These are phyloP conservation scores for Ophiothrix spiculata DNA, from an alignment of 35 echinoderm and acorn worm species.

Conservation along the genomic window DNA sequence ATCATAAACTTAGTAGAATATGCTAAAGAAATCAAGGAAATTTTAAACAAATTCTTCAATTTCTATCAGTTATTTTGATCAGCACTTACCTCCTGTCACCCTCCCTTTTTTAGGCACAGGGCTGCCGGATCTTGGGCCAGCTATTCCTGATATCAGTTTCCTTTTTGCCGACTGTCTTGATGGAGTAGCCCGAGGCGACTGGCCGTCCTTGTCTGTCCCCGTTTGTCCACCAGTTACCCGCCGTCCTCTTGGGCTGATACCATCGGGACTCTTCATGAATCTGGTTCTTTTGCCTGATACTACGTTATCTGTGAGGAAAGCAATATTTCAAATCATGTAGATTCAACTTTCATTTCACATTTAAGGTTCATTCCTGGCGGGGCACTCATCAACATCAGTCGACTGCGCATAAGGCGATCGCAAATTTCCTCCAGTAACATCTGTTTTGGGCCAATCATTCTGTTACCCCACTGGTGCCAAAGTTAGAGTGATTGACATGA, in stretches of 20 bases:
- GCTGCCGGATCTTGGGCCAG: neutral
- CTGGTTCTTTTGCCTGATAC: conserved; percentile 25
- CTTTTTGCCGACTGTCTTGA: neutral
- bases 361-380: too few species aligned
- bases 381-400: too few species aligned
- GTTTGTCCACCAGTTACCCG: neutral
- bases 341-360: too few species aligned
- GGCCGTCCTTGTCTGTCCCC: neutral
- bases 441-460: too few species aligned
- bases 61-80: neutral
- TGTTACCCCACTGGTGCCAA: too few species aligned
- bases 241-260: neutral
- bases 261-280: neutral
- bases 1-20: too few species aligned
- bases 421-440: too few species aligned
- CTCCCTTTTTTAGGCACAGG: neutral
- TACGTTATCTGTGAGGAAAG: conserved; percentile 51
- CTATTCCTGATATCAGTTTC: neutral
- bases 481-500: too few species aligned
- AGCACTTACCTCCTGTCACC: neutral
- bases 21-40: too few species aligned
- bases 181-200: neutral
- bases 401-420: too few species aligned
- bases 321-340: too few species aligned
- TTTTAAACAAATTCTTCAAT: neutral